Conservation (phyloP, 1,140 invertebrate genomes). For the Hycleus cichorii region DNA sequence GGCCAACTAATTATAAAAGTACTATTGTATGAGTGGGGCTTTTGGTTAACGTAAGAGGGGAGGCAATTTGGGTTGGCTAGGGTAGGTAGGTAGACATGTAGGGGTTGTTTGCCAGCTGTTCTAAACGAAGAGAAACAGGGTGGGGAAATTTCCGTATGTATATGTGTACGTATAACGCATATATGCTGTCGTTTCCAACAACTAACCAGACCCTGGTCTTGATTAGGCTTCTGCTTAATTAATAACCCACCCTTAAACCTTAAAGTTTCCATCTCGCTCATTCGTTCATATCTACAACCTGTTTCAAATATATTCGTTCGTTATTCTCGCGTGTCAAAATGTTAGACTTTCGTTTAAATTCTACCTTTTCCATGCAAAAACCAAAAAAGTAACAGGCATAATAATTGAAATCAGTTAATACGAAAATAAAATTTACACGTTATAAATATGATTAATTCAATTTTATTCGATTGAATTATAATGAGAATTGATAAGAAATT, state of each 20-base stretch:
- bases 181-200: slow-evolving; percentile 13
- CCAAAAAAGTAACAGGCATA: slow-evolving; percentile 8
- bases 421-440: too few relatives aligned
- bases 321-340: slow-evolving; percentile 28
- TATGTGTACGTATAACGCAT: background rate
- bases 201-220: slow-evolving; percentile 17
- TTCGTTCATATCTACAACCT: slow-evolving; percentile 1
- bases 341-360: slow-evolving; percentile 28
- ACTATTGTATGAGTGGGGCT: background rate
- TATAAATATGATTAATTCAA: too few relatives aligned
- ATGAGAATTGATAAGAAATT: too few relatives aligned
- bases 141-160: background rate
- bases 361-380: slow-evolving; percentile 16
- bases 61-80: too few relatives aligned
- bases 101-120: slow-evolving; percentile 7
- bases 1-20: slow-evolving; percentile 16
- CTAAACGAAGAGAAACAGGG: background rate
- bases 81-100: background rate
- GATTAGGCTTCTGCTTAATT: slow-evolving; percentile 31
- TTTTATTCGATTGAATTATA: too few relatives aligned
- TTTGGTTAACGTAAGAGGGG: background rate
- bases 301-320: slow-evolving; percentile 25
- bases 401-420: too few relatives aligned
- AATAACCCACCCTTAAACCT: slow-evolving; percentile 22
- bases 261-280: background rate